Conservation (phyloP, 2,113 vertebrate species). For the Ammodytes dubius region DNA sequence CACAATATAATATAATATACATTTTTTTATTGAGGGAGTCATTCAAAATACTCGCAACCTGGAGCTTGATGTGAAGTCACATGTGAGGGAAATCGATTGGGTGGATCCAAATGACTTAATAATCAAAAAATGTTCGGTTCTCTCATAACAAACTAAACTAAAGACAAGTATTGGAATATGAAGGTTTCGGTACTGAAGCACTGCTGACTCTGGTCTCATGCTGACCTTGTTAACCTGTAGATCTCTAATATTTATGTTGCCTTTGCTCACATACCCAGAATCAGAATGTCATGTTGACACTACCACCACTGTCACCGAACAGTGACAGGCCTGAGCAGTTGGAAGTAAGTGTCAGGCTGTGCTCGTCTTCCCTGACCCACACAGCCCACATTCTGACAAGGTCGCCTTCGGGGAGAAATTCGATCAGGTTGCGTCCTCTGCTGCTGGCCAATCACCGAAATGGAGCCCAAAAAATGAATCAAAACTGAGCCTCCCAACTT, state of each 20-base stretch:
- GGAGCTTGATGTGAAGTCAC: conserved; percentile 39
- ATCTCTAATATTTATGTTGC: conserved; percentile 53
- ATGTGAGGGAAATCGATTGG: conserved; percentile 13
- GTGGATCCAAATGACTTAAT: conserved; percentile 19
- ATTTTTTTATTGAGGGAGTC: not conserved
- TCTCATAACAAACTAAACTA: not conserved
- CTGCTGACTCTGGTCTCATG: not conserved
- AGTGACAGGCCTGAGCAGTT: conserved; percentile 46
- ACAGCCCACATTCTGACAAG: conserved; percentile 57
- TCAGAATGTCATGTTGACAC: conserved; percentile 76
- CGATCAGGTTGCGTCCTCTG: conserved; percentile 1
- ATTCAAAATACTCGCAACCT: not conserved
- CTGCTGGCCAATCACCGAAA: not conserved
- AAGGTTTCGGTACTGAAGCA: not conserved
- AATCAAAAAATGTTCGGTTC: conserved; percentile 8
- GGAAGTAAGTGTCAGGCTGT: conserved; percentile 21
- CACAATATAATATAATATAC: conserved; percentile 30
- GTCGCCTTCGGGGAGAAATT: conserved; percentile 43
- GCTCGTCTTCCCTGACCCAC: conserved; percentile 48
- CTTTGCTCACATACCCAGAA: conserved; percentile 57
- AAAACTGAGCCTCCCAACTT: not conserved
- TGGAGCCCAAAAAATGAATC: conserved; percentile 3
- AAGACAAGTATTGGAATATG: not conserved
- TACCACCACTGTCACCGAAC: conserved; percentile 42
- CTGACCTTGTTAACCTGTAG: conserved; percentile 17